Percentiles rank a stretch among this genome's conserved stretches.
Conservation (phyloP, 2,113 vertebrate species). For the Blennius ocellaris region DNA sequence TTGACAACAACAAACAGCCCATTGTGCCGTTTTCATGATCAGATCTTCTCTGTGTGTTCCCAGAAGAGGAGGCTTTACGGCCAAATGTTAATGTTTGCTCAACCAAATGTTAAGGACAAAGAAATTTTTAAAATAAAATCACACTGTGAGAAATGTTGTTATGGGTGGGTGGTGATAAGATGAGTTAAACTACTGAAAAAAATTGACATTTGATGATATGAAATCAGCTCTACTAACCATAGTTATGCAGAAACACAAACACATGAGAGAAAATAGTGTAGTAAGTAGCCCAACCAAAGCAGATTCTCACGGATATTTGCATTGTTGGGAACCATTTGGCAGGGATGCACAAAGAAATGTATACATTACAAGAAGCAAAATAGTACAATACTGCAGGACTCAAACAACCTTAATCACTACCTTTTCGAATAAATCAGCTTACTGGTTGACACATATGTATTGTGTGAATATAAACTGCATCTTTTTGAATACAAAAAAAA, state of each 20-base stretch:
- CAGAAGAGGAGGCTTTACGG: not conserved
- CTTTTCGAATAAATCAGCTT: not conserved
- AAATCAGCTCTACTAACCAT: not conserved
- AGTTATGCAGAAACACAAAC: not conserved
- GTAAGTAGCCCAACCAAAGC: too few species aligned
- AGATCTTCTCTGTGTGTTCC: not conserved
- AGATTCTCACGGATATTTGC: too few species aligned
- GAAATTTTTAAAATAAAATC: not conserved
- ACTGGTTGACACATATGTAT: not conserved
- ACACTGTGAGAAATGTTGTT: too few species aligned
- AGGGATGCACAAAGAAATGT: too few species aligned
- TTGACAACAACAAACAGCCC: slow-evolving; percentile 7
- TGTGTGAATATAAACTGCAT: not conserved
- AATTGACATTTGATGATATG: not conserved
- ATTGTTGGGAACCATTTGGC: too few species aligned
- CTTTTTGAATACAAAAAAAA: not conserved
- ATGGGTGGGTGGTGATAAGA: not conserved
- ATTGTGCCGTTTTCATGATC: not conserved
- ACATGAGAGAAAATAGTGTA: not conserved
- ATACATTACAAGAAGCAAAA: too few species aligned
- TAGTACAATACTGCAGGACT: too few species aligned
- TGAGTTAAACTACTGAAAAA: not conserved
- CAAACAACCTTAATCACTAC: not conserved
- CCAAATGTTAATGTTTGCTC: not conserved
- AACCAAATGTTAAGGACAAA: not conserved